Base-by-base conservation (phyloP, 2,797 vertebrate genomes). In the Betta splendens region DNA sequence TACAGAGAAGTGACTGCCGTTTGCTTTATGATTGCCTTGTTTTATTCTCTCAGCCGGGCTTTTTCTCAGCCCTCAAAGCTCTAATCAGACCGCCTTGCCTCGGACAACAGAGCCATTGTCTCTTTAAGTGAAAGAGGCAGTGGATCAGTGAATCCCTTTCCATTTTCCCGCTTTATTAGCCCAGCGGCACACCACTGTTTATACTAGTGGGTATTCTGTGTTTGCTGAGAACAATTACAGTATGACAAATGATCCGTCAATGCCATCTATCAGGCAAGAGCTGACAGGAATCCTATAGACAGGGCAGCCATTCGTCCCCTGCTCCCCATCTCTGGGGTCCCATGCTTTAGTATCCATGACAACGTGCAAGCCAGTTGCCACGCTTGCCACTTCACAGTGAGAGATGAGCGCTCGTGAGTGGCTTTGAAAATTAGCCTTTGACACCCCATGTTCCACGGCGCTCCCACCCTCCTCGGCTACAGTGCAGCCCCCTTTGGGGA, bases 171-270 rank as follows among this genome's bases (percentile, higher is more conserved):
- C 94, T 97, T 96, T 97, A 98, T 97, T 97, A 98, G 94, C 93
- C 92, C 92, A 92, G 92, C 91, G 89, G 92, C 92, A 90, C 85
- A 84, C 85, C 91, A 91, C 94, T 97, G 95, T 98, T 98, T 98
- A 96, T 97, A 96, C 95, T 94, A 93, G 94, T 94, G 95, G 94
- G 95, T 94, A 97, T 98, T 98, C 85, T 79, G 91, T 94, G 96
- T 98, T 99, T 96, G 95, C 94, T 91, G 95, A 83, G 95, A 98
- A 98, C 97, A 98, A 99, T 98, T 98, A 98, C 94, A 93, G 92
- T 96, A 97, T 99, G 97, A 99, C 96, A 96, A 98, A 99, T 97
- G 96, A 95, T 93, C 93, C 95, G 93, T 98, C 97, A 95, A 92
- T 93, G 94, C 86, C 96, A 99, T 99, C 97, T 95, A 98, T 98